A percentile compares a stretch with the other conserved stretches of the same genome.
Conservation (phyloP, 2,888 invertebrate species). For the Pollenia griseotomentosa region DNA sequence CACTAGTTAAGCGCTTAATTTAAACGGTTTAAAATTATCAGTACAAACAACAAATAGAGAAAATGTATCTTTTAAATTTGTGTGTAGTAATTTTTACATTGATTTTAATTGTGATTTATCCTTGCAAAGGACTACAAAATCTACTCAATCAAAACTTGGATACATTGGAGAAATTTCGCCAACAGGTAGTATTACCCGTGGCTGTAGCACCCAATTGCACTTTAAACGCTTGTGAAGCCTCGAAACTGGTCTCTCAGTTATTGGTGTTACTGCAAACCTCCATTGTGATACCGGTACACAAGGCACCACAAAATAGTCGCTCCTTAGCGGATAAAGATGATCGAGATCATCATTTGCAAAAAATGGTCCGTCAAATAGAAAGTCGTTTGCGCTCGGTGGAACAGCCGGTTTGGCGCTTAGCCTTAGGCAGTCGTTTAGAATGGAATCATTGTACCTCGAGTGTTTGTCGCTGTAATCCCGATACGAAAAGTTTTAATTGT, state of each 20-base stretch:
- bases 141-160: conserved; percentile 55
- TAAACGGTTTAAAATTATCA: neutral
- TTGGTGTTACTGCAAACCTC: conserved; percentile 76
- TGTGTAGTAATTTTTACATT: neutral
- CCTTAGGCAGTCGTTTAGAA: conserved; percentile 84
- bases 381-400: conserved; percentile 87
- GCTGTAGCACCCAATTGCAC: conserved; percentile 81
- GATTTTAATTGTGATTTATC: neutral
- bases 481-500: conserved; percentile 87
- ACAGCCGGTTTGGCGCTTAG: conserved; percentile 88
- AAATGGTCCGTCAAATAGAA: conserved; percentile 85
- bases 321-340: conserved; percentile 1
- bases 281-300: conserved; percentile 33
- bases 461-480: conserved; percentile 87
- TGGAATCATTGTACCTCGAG: conserved; percentile 87
- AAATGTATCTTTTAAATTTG: conserved; percentile 34
- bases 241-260: conserved; percentile 82
- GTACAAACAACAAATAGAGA: neutral
- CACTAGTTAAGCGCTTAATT: conserved; percentile 1
- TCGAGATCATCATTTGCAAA: conserved; percentile 77
- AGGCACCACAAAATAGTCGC: conserved; percentile 3
- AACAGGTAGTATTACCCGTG: conserved; percentile 78
- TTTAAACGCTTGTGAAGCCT: conserved; percentile 84
- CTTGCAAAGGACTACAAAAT: conserved; percentile 45
- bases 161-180: conserved; percentile 79